phyloP scores from a whole-genome alignment of 2,113 vertebrate species.

The Melospiza melodia region DNA sequence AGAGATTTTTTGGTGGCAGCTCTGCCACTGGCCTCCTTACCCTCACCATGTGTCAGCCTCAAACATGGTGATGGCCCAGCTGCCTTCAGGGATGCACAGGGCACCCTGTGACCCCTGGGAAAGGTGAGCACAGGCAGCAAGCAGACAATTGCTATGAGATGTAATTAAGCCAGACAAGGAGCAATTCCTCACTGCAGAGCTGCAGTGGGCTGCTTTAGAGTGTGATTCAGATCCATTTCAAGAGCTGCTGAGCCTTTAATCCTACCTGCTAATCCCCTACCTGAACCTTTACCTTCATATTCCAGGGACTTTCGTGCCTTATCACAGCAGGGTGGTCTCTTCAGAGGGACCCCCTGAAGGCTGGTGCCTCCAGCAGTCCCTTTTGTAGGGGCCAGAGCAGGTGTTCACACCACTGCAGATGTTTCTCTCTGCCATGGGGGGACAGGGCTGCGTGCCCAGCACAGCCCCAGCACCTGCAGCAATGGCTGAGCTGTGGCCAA shows the following conservation, averaged over 20 bases:
- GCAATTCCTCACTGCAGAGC: background rate
- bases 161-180: constrained; percentile 8
- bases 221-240: background rate
- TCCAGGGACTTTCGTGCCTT: background rate
- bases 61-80: background rate
- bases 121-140: background rate
- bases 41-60: rapidly evolving
- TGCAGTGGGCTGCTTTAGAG: background rate
- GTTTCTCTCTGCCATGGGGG: rapidly evolving
- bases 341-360: background rate
- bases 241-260: constrained; percentile 37
- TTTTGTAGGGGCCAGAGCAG: background rate
- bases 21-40: background rate
- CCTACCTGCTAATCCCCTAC: constrained; percentile 23
- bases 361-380: background rate
- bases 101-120: background rate
- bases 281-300: constrained; percentile 31
- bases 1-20: background rate
- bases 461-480: background rate
- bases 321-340: background rate
- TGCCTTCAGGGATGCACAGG: background rate
- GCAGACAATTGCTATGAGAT: background rate
- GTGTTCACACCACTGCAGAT: background rate
- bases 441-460: background rate
- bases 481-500: background rate